Conservation (phyloP, 1,140 invertebrate species). For the Diprion similis region DNA sequence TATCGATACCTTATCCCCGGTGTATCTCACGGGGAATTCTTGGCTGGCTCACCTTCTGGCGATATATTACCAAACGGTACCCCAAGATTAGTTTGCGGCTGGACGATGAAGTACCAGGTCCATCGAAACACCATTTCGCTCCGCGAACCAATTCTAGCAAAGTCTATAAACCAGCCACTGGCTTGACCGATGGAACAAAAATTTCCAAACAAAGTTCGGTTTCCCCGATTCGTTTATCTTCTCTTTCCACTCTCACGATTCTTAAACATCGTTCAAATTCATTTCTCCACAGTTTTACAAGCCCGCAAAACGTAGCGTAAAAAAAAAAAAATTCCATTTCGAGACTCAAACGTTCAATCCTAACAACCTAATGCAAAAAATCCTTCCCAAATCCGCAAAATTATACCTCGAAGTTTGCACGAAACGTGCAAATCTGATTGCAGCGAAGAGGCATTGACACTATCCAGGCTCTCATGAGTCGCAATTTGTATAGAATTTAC, state of each 20-base stretch:
- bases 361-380: not conserved
- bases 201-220: no score
- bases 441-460: no score
- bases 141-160: conserved; percentile 27
- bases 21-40: conserved; percentile 21
- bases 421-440: not conserved
- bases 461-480: no score
- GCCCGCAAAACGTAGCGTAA: not conserved
- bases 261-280: no score
- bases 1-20: conserved; percentile 41
- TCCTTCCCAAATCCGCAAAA: not conserved
- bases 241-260: no score
- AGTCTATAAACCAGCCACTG: conserved; percentile 23
- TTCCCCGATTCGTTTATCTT: no score
- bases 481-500: not conserved
- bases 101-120: conserved; percentile 29
- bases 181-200: conserved; percentile 10
- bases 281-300: not conserved
- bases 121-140: conserved; percentile 23
- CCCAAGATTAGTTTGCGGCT: conserved; percentile 42
- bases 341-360: no score
- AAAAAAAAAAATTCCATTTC: not conserved
- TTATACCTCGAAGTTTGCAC: not conserved
- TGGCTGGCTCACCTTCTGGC: conserved; percentile 5
- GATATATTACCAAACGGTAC: conserved; percentile 30